Conservation (phyloP, 2,888 invertebrate species). For the Minunthozetes semirufus region DNA sequence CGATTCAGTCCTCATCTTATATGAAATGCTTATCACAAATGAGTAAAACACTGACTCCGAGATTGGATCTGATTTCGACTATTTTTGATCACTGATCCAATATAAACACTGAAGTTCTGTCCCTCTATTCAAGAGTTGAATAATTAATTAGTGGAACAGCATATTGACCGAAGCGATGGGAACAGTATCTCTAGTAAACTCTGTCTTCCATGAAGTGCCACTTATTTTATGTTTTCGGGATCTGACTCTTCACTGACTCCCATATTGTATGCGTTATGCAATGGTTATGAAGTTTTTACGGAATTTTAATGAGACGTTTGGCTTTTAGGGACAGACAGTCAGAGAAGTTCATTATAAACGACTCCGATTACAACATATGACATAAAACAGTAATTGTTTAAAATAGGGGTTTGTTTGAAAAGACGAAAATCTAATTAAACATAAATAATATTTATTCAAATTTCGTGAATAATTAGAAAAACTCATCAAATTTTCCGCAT, state of each 20-base stretch:
- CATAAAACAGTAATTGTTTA: neutral
- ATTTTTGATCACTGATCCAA: neutral
- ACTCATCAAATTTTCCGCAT: neutral
- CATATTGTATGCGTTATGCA: neutral
- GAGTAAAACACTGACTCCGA: neutral
- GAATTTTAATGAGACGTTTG: neutral
- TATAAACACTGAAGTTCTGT: neutral
- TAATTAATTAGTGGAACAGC: neutral
- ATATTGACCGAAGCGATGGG: slow-evolving; percentile 8
- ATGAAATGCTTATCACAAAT: neutral
- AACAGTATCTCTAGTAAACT: neutral
- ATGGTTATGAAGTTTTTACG: neutral
- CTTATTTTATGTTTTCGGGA: neutral
- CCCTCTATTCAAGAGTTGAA: neutral
- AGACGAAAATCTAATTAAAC: neutral
- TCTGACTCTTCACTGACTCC: neutral
- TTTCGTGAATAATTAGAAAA: neutral
- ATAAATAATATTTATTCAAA: neutral
- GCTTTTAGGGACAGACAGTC: neutral
- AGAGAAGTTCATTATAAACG: neutral
- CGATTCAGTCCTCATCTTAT: neutral
- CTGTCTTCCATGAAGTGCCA: neutral
- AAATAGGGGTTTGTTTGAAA: neutral
- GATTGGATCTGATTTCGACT: neutral
- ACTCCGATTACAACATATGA: neutral